phyloP scores from a whole-genome alignment of 2,113 vertebrate genomes.

The Xyliphius kryptos region DNA sequence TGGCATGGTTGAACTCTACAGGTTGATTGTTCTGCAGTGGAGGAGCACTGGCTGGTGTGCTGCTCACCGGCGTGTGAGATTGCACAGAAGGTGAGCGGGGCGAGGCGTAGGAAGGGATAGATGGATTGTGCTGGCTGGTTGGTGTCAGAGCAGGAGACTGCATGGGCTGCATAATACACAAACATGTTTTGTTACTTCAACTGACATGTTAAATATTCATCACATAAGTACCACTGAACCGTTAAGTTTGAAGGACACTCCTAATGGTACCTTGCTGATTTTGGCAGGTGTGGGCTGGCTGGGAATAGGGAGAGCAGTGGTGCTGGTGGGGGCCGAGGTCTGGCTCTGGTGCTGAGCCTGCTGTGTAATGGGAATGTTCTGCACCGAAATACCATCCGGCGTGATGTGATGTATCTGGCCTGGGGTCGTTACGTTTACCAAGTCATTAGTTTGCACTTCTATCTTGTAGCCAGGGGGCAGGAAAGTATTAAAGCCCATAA shows the following conservation, averaged over 20 bases:
- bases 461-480: constrained; percentile 97
- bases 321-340: constrained; percentile 55
- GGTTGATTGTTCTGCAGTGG: constrained; percentile 97
- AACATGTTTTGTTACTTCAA: too few species aligned
- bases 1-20: constrained; percentile 97
- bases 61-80: constrained; percentile 88
- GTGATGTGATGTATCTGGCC: constrained; percentile 97
- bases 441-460: constrained; percentile 95
- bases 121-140: constrained; percentile 86
- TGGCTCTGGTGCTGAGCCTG: constrained; percentile 55
- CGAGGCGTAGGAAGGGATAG: constrained; percentile 85
- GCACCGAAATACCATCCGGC: constrained; percentile 87
- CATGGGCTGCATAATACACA: constrained; percentile 66
- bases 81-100: constrained; percentile 90
- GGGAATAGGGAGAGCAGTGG: constrained; percentile 70
- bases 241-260: too few species aligned
- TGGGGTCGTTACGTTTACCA: constrained; percentile 95
- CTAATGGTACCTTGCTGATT: constrained; percentile 81
- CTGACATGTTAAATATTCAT: too few species aligned
- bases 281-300: constrained; percentile 75
- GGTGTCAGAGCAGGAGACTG: constrained; percentile 89
- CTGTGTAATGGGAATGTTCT: constrained; percentile 59
- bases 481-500: constrained; percentile 99
- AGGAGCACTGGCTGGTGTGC: constrained; percentile 78
- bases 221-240: too few species aligned